These are phyloP conservation scores for Kuschelorhynchus macadamiae DNA, from an alignment of 2,888 invertebrate species.

Conservation along the genomic window DNA sequence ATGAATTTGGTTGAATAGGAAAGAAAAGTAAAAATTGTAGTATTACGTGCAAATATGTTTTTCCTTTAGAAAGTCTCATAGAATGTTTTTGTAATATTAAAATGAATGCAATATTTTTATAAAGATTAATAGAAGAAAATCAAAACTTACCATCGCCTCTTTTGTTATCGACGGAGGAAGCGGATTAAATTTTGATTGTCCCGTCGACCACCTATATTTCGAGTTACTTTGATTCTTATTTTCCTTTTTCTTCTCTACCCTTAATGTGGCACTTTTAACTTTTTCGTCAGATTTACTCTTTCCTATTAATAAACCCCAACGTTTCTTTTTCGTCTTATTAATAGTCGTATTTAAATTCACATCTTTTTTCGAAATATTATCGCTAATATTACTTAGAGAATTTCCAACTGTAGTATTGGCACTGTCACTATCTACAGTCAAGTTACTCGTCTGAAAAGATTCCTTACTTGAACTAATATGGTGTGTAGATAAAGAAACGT, in stretches of 20 bases:
- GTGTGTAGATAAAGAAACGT: background rate
- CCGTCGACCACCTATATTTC: constrained; percentile 81
- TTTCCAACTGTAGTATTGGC: background rate
- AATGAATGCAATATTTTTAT: too few relatives aligned
- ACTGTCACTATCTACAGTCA: background rate
- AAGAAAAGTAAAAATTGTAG: too few relatives aligned
- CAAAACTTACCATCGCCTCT: constrained; percentile 79
- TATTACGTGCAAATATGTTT: background rate
- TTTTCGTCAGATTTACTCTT: constrained; percentile 73
- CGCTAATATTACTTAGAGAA: constrained; percentile 1
- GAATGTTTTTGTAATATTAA: too few relatives aligned
- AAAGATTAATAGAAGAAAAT: background rate
- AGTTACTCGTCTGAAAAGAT: constrained; percentile 10
- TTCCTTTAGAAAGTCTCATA: too few relatives aligned
- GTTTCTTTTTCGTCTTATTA: constrained; percentile 70
- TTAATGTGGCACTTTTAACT: constrained; percentile 78
- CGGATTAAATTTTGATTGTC: constrained; percentile 78
- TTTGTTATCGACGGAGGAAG: constrained; percentile 83
- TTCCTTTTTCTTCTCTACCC: constrained; percentile 75
- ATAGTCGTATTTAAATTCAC: constrained; percentile 55
- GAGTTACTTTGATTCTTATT: constrained; percentile 70
- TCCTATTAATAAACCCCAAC: constrained; percentile 81
- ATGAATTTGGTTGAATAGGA: too few relatives aligned
- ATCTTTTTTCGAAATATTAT: constrained; percentile 42
- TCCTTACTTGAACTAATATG: constrained; percentile 9